Base-by-base conservation (phyloP, 2,113 vertebrate genomes). In the Hipposideros armiger region DNA sequence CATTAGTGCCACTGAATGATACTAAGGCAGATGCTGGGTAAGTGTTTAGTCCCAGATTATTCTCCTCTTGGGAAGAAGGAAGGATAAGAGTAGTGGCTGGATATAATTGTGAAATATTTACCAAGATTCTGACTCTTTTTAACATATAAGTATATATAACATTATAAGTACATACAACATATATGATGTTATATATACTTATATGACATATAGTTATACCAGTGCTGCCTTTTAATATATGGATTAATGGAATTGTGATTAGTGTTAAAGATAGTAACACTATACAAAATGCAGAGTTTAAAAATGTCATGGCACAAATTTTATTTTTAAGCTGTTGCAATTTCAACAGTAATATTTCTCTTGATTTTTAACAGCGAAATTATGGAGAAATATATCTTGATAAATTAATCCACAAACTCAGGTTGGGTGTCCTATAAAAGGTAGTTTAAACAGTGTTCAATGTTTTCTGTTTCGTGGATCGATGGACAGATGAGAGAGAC, bases 361-460 rank as follows among this genome's bases (percentile, higher is more conserved):
- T 95, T 89, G 11, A 89, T 78, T 93, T 94, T 94, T 94, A 67
- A 88, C 36, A 88, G 45, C 73, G 56, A 94, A 91, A 83, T 83
- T 50, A 47, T 92, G 9, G 36, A 70, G 67, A 96, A 45, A 84
- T 93, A 50, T 11, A 69, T 60, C 32, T 92, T 87, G 87, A 45
- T 85, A 78, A 54, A 54, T 95, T 95, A 92, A 60, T 82, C 19
- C 85, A 13, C 32, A 90, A 62, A 77, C 60, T 67, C 24, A 45
- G 13, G 17, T 74, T 74, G 10, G 94, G 6, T 90, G 20, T 93
- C 45, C 47, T 93, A 7, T 94, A 54, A 95, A 91, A 85, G 42
- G 42, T 78, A 81, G 15, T 58, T 92, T 90, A 80, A 90, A 52
- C 50, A 80, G 5, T 91, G 45, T 94, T 87, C n/a, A 88, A 62